phyloP scores from a whole-genome alignment of 2,888 invertebrate species.

The Drosophila incognita region DNA sequence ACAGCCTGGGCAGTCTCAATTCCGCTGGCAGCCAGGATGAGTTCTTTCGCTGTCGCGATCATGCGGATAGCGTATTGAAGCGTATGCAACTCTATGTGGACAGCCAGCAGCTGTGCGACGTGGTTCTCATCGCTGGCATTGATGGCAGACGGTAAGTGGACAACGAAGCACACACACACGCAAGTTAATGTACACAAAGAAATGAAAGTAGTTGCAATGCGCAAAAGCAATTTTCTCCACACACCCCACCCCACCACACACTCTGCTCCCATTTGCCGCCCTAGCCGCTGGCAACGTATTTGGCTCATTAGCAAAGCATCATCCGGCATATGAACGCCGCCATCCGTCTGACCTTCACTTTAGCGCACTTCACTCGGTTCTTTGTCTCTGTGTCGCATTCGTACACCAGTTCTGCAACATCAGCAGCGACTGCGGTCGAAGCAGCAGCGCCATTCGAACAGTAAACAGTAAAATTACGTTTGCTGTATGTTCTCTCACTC shows the following conservation, averaged over 20 bases:
- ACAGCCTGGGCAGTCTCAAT: slow-evolving; percentile 88
- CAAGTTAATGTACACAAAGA: slow-evolving; percentile 35
- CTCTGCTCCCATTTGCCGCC: neutral
- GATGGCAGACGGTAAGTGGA: slow-evolving; percentile 87
- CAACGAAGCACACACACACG: neutral
- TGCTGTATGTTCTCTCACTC: slow-evolving; percentile 30
- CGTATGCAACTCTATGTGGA: slow-evolving; percentile 93
- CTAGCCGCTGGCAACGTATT: slow-evolving; percentile 16
- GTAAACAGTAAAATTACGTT: slow-evolving; percentile 62
- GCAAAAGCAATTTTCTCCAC: slow-evolving; percentile 34
- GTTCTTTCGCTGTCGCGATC: slow-evolving; percentile 90
- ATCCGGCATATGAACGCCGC: slow-evolving; percentile 33
- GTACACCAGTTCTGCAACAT: slow-evolving; percentile 32
- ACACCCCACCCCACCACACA: neutral
- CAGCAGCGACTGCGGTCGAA: slow-evolving; percentile 15
- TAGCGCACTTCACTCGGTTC: slow-evolving; percentile 59
- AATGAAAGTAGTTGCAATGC: slow-evolving; percentile 52
- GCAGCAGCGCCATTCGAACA: slow-evolving; percentile 63
- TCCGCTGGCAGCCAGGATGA: slow-evolving; percentile 91
- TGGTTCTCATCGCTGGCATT: slow-evolving; percentile 92
- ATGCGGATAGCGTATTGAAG: slow-evolving; percentile 92
- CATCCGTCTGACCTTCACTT: slow-evolving; percentile 67
- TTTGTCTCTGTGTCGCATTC: slow-evolving; percentile 66
- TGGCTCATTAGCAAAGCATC: slow-evolving; percentile 61
- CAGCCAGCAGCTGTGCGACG: slow-evolving; percentile 94